Base-by-base conservation (phyloP, 35 echinoderm and acorn worm genomes). In the Heliocidaris tuberculata region DNA sequence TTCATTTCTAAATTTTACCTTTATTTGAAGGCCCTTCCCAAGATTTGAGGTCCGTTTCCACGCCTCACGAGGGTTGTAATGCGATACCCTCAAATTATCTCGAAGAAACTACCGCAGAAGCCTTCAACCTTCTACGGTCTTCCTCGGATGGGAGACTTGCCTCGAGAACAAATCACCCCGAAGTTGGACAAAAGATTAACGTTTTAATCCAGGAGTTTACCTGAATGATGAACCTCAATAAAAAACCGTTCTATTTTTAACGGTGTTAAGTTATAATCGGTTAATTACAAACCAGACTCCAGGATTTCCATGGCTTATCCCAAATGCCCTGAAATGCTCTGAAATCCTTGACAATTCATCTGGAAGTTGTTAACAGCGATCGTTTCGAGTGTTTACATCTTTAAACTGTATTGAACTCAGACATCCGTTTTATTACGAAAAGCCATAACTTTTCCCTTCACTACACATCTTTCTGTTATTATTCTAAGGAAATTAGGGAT, bases 11-110 rank as follows among this genome's bases (percentile, higher is more conserved):
- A 47, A 5, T 47, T 89, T 89, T 42, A 31, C 87, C 87, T 89
- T 47, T 48, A 47, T 89, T 89, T 42, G 87, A 19, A 89, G 8
- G 87, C 87, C 87, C 87, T 89, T 89, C 87, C 87, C 87, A 89
- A 48, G 31, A 42, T 89, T 42, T 89, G 11, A 48, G 47, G 31
- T 32, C 87, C 87, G 65, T 89, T 89, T 89, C 31, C 87, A 89
- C 87, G 35, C 87, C 87, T 47, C 87, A 31, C 35, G 87, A 89
- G 87, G 87, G 87, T n/a, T 42, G 87, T 89, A 89, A 89, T 15
- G 32, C 87, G 30, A 89, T 89, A 86, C 87, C 87, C 31, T 24
- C 47, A 78, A 78, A 78, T 78, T 78, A 78, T 78, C 65, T 78
- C 65, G 19, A 78, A 78, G 15, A 56, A 21, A 78, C 65, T 78